Evolutionary conservation across 2,888 invertebrate genomes (phyloP), one percentile per base, ranked within the genome.

Genomic region (Scrobipalpa atriplicella): DNA sequence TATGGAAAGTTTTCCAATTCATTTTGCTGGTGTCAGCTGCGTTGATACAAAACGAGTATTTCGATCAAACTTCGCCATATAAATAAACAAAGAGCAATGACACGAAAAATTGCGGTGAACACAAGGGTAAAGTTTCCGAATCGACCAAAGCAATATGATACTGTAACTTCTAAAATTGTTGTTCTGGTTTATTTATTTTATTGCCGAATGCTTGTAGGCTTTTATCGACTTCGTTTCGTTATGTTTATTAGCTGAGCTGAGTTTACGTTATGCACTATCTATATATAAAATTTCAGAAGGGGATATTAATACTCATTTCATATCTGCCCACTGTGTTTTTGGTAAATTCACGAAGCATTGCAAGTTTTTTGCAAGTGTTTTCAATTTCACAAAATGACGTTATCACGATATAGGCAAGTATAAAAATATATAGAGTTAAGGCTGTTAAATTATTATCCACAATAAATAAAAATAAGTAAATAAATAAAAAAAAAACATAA

Each of bases 21-120:
- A 11, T 18, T 41, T 19, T 41, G 10, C 61, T 56, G 13, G 13
- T 21, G 61, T 19, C 39, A 61, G 11, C 41, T n/a, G n/a, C 19
- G 41, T 18, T 61, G 38, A 18, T 60, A 62, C 63, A 29, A 36
- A 63, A 29, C 47, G 63, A 36, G 29, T 51, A 63, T 43, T 52
- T 36, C 52, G 29, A 63, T 63, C 51, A 64, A 75, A 73, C 69
- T 76, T 71, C 64, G 67, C 63, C 69, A 69, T 68, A 70, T 71
- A 71, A 69, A 68, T 70, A 69, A 71, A 69, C 54, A 71, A 68
- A 73, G 75, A 73, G 71, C 75, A 76, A 75, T 77, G 77, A 71
- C 70, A 75, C 74, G 76, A 75, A 73, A 75, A 75, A 77, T 76
- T 72, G 75, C 69, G 71, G 69, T 67, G 52, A 36, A 62, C 54